Percentiles rank a stretch among this genome's conserved stretches.
These are phyloP conservation scores for Tetramorium bicarinatum DNA, from an alignment of 2,888 invertebrate species.

Conservation along the genomic window DNA sequence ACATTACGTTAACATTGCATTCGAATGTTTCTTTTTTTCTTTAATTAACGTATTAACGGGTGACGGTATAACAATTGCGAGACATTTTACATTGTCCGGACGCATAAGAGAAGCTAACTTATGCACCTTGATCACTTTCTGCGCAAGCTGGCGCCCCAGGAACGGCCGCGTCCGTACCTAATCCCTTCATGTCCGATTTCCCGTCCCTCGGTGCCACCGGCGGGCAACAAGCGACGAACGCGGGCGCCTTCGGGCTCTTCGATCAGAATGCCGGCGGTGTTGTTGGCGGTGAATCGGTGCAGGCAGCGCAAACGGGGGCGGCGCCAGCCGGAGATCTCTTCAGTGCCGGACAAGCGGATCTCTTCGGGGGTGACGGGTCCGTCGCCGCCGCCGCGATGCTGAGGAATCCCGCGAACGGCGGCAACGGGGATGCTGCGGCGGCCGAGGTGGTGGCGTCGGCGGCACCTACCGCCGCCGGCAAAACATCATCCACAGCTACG, in stretches of 20 bases:
- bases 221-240: constrained; percentile 65
- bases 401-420: constrained; percentile 76
- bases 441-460: constrained; percentile 76
- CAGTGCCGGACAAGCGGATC: constrained; percentile 84
- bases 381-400: constrained; percentile 78
- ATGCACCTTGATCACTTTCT: constrained; percentile 83
- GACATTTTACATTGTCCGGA: constrained; percentile 26
- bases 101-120: constrained; percentile 60
- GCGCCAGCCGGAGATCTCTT: constrained; percentile 81
- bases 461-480: constrained; percentile 76
- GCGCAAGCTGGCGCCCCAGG: constrained; percentile 88
- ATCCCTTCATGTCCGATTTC: constrained; percentile 90
- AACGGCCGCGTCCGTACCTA: constrained; percentile 87
- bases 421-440: constrained; percentile 78
- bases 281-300: constrained; percentile 45
- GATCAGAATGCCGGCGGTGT: constrained; percentile 71
- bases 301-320: constrained; percentile 1
- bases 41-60: constrained; percentile 36
- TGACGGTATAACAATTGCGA: constrained; percentile 37
- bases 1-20: constrained; percentile 8
- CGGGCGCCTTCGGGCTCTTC: constrained; percentile 78
- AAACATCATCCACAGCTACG: constrained; percentile 82
- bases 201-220: constrained; percentile 82
- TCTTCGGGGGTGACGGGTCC: constrained; percentile 82
- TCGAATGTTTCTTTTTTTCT: constrained; percentile 1